A percentile compares a stretch with the other conserved stretches of the same genome.
Conservation (phyloP, 2,888 invertebrate species). For the Leucophenga montana region DNA sequence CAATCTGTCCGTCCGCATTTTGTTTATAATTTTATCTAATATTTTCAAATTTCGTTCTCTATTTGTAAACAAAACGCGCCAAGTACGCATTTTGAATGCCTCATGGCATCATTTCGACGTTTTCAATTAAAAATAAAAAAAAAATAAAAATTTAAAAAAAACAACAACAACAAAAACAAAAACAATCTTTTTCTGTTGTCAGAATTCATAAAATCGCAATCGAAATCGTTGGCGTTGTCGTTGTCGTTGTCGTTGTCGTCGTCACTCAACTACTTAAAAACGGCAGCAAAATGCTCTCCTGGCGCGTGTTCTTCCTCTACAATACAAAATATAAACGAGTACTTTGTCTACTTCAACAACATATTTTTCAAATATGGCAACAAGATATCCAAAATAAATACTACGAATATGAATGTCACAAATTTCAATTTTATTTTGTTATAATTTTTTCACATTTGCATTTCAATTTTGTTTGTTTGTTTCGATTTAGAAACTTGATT, state of each 20-base stretch:
- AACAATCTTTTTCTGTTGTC: background rate
- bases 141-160: no score
- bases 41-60: constrained; percentile 27
- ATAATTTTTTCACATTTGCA: constrained; percentile 48
- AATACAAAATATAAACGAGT: background rate
- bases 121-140: constrained; percentile 12
- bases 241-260: no score
- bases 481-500: background rate
- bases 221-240: constrained; percentile 1
- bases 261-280: background rate
- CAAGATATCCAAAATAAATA: constrained; percentile 23
- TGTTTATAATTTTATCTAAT: constrained; percentile 27
- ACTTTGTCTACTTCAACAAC: constrained; percentile 18
- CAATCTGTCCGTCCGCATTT: background rate
- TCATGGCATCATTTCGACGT: constrained; percentile 37
- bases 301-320: background rate
- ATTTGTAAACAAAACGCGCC: constrained; percentile 61
- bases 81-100: constrained; percentile 54
- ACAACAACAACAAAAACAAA: background rate
- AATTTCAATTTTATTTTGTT: constrained; percentile 50
- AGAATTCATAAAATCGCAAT: background rate
- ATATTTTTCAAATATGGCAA: constrained; percentile 34
- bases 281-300: background rate
- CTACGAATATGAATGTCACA: background rate
- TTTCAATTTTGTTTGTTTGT: background rate